Percentiles rank a stretch among this genome's conserved stretches.
Evolutionary conservation across 2,113 vertebrate species (phyloP).

Genomic region (Macroglossus sobrinus): DNA sequence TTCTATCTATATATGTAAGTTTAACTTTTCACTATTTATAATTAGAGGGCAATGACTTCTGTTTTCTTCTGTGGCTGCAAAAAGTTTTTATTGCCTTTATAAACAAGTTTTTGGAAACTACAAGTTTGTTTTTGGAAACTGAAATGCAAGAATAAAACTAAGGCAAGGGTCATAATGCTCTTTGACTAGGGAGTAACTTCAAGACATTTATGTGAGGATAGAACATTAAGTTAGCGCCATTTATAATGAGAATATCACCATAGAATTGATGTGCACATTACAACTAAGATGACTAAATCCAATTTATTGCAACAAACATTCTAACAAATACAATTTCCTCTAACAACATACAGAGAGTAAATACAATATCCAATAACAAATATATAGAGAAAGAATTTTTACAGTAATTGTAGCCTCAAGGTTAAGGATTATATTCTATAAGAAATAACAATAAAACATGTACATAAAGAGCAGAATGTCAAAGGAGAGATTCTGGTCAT

Average conservation of each 20-base stretch:
- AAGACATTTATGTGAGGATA: slow-evolving; percentile 16
- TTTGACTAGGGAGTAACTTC: slow-evolving; percentile 19
- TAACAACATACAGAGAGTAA: slow-evolving; percentile 52
- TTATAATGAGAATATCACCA: slow-evolving; percentile 46
- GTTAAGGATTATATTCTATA: slow-evolving; percentile 39
- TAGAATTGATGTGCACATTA: slow-evolving; percentile 4
- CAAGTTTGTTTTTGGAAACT: slow-evolving; percentile 22
- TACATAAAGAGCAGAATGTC: neutral
- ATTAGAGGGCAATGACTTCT: neutral
- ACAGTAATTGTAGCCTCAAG: slow-evolving; percentile 43
- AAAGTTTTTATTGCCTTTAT: slow-evolving; percentile 3
- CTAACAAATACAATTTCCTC: slow-evolving; percentile 46
- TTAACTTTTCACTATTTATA: slow-evolving; percentile 9
- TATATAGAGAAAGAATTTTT: slow-evolving; percentile 50
- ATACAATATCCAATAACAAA: slow-evolving; percentile 44
- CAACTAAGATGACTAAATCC: slow-evolving; percentile 43
- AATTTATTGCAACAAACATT: slow-evolving; percentile 53
- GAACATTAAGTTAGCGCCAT: slow-evolving; percentile 23
- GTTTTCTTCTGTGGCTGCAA: neutral
- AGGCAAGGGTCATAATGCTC: neutral
- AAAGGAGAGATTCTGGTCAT: neutral
- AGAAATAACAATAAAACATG: slow-evolving; percentile 42
- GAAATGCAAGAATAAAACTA: neutral
- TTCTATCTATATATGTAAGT: neutral
- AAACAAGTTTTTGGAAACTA: neutral